phyloP scores from a whole-genome alignment of 23 tunicate genomes.

The Ciona savignyi region DNA sequence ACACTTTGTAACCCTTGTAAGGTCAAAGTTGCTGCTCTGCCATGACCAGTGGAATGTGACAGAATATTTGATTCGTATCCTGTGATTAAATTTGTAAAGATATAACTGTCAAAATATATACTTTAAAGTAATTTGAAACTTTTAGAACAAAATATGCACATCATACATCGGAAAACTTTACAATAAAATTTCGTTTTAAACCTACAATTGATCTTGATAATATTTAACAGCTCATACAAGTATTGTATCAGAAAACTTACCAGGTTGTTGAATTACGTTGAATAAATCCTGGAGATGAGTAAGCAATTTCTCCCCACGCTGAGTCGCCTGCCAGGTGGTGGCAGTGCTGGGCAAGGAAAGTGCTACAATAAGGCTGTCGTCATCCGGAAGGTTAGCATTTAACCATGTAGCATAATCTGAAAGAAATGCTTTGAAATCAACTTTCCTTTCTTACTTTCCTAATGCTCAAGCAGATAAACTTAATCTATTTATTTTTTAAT shows the following conservation, averaged over 20 bases:
- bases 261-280: conserved; percentile 72
- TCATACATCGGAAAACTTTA: too few relatives aligned
- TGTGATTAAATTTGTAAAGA: conserved; percentile 6
- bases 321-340: conserved; percentile 47
- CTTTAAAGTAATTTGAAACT: too few relatives aligned
- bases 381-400: conserved; percentile 25
- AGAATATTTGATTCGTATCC: conserved; percentile 74
- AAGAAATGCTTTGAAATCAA: neutral
- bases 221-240: too few relatives aligned
- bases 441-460: neutral
- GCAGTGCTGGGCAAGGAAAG: conserved; percentile 23
- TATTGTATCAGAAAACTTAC: too few relatives aligned
- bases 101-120: too few relatives aligned
- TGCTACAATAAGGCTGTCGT: conserved; percentile 9
- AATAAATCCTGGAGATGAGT: conserved; percentile 41
- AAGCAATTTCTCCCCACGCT: conserved; percentile 10
- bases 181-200: too few relatives aligned
- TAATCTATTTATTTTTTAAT: too few relatives aligned
- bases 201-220: too few relatives aligned
- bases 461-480: neutral
- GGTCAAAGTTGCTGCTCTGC: conserved; percentile 23
- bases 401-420: conserved; percentile 35
- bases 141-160: too few relatives aligned
- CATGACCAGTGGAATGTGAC: conserved; percentile 41
- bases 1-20: conserved; percentile 44